Percentiles rank a stretch among this genome's conserved stretches.
Conservation (phyloP, 2,888 invertebrate genomes). For the Labia minor region DNA sequence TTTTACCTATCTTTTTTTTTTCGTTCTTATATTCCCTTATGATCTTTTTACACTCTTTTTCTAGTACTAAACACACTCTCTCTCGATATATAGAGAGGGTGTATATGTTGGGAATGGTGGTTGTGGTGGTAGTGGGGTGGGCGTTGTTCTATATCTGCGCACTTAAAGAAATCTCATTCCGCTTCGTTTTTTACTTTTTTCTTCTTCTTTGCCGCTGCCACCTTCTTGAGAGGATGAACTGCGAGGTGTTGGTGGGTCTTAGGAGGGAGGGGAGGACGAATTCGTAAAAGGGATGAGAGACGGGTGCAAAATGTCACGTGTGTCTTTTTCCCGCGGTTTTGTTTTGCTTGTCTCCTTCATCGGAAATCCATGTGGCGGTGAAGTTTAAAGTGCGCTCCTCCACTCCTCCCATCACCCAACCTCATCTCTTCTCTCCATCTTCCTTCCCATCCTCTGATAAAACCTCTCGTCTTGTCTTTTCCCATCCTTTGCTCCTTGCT, state of each 20-base stretch:
- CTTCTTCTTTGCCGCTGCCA: not conserved
- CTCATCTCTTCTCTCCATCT: too few relatives aligned
- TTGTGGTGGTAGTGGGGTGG: not conserved
- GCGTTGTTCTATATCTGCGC: not conserved
- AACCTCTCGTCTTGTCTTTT: not conserved
- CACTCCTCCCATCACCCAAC: not conserved
- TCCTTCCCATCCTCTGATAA: too few relatives aligned
- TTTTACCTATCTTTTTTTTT: not conserved
- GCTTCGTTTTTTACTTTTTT: not conserved
- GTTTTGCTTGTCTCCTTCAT: not conserved
- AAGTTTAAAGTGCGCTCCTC: not conserved
- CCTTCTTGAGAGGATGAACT: too few relatives aligned
- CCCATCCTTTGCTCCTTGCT: not conserved
- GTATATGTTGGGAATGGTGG: too few relatives aligned
- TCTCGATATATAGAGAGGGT: too few relatives aligned
- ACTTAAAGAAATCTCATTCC: conserved; percentile 1
- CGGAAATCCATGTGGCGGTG: conserved; percentile 6
- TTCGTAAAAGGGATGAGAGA: too few relatives aligned
- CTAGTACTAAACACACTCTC: not conserved
- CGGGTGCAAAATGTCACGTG: not conserved
- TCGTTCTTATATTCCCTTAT: not conserved
- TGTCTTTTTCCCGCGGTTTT: conserved; percentile 13
- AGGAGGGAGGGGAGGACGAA: not conserved
- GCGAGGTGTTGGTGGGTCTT: too few relatives aligned
- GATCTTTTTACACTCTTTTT: conserved; percentile 1